Evolutionary conservation across 2,113 vertebrate genomes (phyloP).

Genomic region (Cnemophilus loriae): DNA sequence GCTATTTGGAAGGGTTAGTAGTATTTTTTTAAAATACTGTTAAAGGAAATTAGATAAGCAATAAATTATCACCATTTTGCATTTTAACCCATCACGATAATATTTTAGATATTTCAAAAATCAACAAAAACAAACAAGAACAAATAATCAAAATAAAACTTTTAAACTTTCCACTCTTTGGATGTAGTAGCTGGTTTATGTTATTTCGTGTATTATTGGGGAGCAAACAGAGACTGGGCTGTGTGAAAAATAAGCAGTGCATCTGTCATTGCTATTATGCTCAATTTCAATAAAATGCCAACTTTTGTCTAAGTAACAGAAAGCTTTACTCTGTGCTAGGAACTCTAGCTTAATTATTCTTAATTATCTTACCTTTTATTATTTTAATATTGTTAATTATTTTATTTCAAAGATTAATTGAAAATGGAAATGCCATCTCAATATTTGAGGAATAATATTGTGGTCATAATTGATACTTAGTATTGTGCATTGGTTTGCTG

Average conservation of each 20-base stretch:
- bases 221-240: neutral
- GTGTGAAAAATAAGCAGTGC: neutral
- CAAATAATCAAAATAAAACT: rapidly evolving
- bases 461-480: neutral
- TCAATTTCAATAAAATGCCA: neutral
- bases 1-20: neutral
- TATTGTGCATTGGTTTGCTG: neutral
- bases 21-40: neutral
- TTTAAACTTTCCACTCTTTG: neutral
- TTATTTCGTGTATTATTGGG: neutral
- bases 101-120: neutral
- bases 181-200: neutral
- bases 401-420: neutral
- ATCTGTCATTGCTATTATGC: neutral
- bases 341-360: neutral
- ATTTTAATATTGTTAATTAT: neutral
- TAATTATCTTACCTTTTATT: neutral
- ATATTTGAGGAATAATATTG: neutral
- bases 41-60: neutral
- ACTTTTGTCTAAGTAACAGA: neutral
- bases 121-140: neutral
- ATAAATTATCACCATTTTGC: neutral
- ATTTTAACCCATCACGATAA: neutral
- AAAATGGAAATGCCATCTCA: neutral
- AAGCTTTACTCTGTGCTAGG: neutral